Base-by-base conservation (phyloP, 2,113 vertebrate genomes). In the Anthoscopus minutus region DNA sequence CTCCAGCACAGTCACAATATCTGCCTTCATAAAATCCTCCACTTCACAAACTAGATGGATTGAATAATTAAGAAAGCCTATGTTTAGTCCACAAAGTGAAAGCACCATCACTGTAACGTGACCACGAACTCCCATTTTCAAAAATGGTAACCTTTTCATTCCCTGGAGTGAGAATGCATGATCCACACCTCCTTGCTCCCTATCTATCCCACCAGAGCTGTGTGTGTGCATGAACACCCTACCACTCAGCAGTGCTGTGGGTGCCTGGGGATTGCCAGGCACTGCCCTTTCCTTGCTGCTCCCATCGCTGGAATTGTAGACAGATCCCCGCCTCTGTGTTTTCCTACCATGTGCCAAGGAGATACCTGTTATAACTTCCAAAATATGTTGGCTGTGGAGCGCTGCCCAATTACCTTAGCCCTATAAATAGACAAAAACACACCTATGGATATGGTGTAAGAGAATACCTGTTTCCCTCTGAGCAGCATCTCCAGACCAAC, bases 61-160 rank as follows among this genome's bases (percentile, higher is more conserved):
- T 51, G 51, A 76, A 31, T 92, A 93, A 88, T 96, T 88, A 92
- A 82, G 74, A 83, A 88, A 91, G 38, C 51, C n/a, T n/a, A 85
- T 35, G 23, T 70, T 86, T 69, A 82, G 37, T 92, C 54, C 81
- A 73, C 92, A 74, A 16, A 91, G 38, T 54, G 56, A 89, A 95
- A 93, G 78, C 89, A 91, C 74, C 93, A 27, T 70, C 81, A 18
- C 54, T 66, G 2, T 0, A 91, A 77, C 38, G 47, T 1, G 24
- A 80, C 76, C 82, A 27, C 2, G 30, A 88, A 18, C 24, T 30
- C 74, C 37, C 6, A 15, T 13, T 94, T 40, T n/a, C 17, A 60
- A 10, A 53, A 67, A 57, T 1, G 13, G 23, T 4, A 31, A 24
- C 3, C 10, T 74, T 88, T 80, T n/a, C 11, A 7, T 65, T 42